phyloP scores from a whole-genome alignment of 1,140 invertebrate genomes.

The Phymastichus coffea region DNA sequence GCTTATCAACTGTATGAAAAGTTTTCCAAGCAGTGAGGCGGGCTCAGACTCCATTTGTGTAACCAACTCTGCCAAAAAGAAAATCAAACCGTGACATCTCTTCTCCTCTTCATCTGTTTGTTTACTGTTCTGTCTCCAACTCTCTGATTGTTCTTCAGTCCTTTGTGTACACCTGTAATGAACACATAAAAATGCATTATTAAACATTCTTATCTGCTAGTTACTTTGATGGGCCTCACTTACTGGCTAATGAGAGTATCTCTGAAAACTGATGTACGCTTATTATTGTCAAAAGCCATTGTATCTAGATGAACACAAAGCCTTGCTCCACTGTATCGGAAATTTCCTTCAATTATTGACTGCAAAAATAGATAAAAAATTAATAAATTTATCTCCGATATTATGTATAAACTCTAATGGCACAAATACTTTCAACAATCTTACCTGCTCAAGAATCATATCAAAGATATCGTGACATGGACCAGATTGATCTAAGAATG shows the following conservation, averaged over 20 bases:
- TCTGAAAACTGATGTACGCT: constrained; percentile 58
- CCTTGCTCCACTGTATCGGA: constrained; percentile 67
- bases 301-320: constrained; percentile 64
- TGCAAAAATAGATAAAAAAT: constrained; percentile 40
- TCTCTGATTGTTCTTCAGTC: constrained; percentile 35
- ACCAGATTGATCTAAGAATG: constrained; percentile 54
- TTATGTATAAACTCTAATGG: too few relatives aligned
- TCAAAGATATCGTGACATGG: constrained; percentile 59
- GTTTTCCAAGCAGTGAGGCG: constrained; percentile 43
- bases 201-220: background rate
- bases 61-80: constrained; percentile 52
- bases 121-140: constrained; percentile 39
- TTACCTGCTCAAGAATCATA: constrained; percentile 63
- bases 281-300: constrained; percentile 35
- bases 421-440: background rate
- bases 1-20: constrained; percentile 48
- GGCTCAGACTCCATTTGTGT: constrained; percentile 48
- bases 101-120: constrained; percentile 44
- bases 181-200: background rate
- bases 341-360: constrained; percentile 66
- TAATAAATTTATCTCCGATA: too few relatives aligned
- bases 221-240: constrained; percentile 20
- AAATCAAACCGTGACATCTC: constrained; percentile 51
- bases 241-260: constrained; percentile 48
- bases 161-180: constrained; percentile 45